Evolutionary conservation across 2,888 invertebrate genomes (phyloP), one percentile per base, ranked within the genome.

Genomic region (Herminia tarsipennalis): DNA sequence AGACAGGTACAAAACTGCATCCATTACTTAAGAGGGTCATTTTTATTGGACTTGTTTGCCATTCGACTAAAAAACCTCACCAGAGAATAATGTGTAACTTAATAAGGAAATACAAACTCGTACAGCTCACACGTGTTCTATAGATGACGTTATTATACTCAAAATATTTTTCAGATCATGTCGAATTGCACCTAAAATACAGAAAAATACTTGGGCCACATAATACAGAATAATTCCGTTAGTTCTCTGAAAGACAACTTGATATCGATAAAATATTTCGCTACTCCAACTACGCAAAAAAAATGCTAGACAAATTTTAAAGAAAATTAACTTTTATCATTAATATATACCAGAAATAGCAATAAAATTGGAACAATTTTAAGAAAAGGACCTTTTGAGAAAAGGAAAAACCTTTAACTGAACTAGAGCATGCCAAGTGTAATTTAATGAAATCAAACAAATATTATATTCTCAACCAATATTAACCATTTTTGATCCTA

Each of bases 171-270:
- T n/a, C 18, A 18, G 18, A 18, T 18, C 18, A 18, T 18, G 5
- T 18, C 18, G 5, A 5, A 18, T 43, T 42, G 49, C 52, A 25
- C 12, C 29, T n/a, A n/a, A 5, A 25, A 40, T 1, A n/a, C 24
- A 17, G 55, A 36, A 8, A 54, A 41, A 45, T 57, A 44, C 10
- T 4, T 52, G 2, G 47, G 52, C 2, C 52, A 52, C 5, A 6
- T 52, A 14, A 48, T 45, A 16, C 20, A 28, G 3, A 37, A 44
- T 16, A 44, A 44, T 27, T 12, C 38, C 3, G 25, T 38, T 0
- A 25, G 17, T 6, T 32, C 44, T 4, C 2, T 37, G n/a, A 44
- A 36, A 29, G 32, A 37, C 6, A 21, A 44, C 29, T 25, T 37
- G 20, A 32, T 32, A 6, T 18, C 44, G 8, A 27, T 44, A 1